phyloP scores from a whole-genome alignment of 1,140 invertebrate species.

The Radopholus similis region DNA sequence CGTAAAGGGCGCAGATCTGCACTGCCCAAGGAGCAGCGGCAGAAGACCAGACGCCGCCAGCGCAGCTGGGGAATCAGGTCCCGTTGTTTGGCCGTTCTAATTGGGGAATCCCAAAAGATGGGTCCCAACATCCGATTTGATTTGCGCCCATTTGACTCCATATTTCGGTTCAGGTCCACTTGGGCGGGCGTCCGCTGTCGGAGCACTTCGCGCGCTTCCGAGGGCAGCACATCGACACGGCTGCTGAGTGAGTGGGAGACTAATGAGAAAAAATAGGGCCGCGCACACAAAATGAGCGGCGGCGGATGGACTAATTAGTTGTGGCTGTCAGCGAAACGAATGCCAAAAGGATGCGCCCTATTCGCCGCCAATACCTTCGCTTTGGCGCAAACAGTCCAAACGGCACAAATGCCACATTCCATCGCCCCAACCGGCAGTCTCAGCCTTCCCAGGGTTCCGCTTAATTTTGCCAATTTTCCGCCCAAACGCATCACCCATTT shows the following conservation, averaged over 20 bases:
- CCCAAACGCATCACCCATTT: too few relatives aligned
- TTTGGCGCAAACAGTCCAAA: neutral
- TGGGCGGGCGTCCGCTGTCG: neutral
- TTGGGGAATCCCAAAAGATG: neutral
- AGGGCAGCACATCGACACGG: constrained; percentile 9
- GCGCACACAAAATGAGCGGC: too few relatives aligned
- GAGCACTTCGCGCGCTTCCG: neutral
- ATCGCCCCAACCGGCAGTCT: too few relatives aligned
- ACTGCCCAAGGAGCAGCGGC: neutral
- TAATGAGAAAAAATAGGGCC: too few relatives aligned
- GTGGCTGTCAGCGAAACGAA: neutral
- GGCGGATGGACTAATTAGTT: neutral
- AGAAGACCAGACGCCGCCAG: too few relatives aligned
- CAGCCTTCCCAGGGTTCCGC: too few relatives aligned
- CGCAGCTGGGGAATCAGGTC: too few relatives aligned
- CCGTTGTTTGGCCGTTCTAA: neutral
- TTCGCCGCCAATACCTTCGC: neutral
- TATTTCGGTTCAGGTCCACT: neutral
- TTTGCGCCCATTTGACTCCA: neutral
- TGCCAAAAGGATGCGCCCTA: neutral
- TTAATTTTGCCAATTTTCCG: too few relatives aligned
- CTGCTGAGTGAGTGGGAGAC: neutral
- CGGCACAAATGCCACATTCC: too few relatives aligned
- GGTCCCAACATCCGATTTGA: too few relatives aligned
- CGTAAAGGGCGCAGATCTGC: neutral